Evolutionary conservation across 2,113 vertebrate genomes (phyloP).

Genomic region (Stigmatopora argus): DNA sequence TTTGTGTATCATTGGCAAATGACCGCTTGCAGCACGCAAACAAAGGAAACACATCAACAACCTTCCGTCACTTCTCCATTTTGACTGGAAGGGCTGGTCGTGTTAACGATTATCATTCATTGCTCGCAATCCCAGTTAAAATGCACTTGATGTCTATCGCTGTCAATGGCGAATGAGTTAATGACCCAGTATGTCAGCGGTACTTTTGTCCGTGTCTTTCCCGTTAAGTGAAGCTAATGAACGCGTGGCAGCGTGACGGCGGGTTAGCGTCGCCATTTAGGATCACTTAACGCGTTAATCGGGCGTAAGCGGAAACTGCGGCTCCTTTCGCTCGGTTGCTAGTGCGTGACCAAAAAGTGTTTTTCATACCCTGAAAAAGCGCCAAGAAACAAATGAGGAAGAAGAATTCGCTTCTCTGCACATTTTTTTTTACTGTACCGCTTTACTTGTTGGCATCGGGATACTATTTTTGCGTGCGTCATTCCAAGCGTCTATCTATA

Average conservation of each 20-base stretch:
- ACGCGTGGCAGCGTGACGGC: neutral
- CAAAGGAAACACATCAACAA: too few relatives aligned
- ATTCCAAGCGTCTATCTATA: neutral
- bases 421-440: neutral
- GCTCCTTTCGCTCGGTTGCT: conserved; percentile 1
- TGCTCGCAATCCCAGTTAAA: too few relatives aligned
- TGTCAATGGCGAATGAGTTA: too few relatives aligned
- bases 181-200: neutral
- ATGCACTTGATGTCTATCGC: too few relatives aligned
- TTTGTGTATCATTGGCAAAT: too few relatives aligned
- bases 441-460: neutral
- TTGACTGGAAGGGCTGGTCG: too few relatives aligned
- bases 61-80: too few relatives aligned
- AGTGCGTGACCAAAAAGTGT: neutral
- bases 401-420: neutral
- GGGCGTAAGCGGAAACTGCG: neutral
- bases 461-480: neutral
- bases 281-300: conserved; percentile 4
- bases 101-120: too few relatives aligned
- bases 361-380: neutral
- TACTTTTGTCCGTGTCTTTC: neutral
- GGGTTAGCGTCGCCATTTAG: neutral
- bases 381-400: neutral
- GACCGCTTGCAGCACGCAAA: too few relatives aligned
- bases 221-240: neutral